These are phyloP conservation scores for Monomorium pharaonis DNA, from an alignment of 1,140 invertebrate genomes.

Conservation along the genomic window DNA sequence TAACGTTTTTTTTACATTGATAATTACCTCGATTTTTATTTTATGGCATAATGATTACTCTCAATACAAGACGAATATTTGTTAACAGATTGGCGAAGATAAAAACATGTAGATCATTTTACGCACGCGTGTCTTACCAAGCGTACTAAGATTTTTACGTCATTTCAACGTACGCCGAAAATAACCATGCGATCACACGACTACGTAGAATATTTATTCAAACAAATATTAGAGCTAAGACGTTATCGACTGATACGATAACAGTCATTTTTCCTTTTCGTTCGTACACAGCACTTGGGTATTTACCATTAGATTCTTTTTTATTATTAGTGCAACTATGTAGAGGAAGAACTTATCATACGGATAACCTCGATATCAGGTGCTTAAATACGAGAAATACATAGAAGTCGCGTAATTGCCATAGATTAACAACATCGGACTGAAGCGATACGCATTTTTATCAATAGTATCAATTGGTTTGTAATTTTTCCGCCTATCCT, in stretches of 20 bases:
- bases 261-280: slow-evolving; percentile 52
- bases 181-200: slow-evolving; percentile 66
- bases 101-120: background rate
- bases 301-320: slow-evolving; percentile 60
- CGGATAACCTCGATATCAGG: slow-evolving; percentile 22
- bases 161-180: slow-evolving; percentile 56
- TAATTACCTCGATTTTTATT: background rate
- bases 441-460: slow-evolving; percentile 48
- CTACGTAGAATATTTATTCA: slow-evolving; percentile 75
- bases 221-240: slow-evolving; percentile 64
- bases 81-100: background rate
- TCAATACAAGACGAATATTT: background rate
- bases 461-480: slow-evolving; percentile 61
- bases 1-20: background rate
- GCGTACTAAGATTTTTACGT: slow-evolving; percentile 24
- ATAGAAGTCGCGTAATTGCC: slow-evolving; percentile 54
- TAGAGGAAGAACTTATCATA: slow-evolving; percentile 32
- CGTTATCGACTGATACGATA: slow-evolving; percentile 73
- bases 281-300: slow-evolving; percentile 25
- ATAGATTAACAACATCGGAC: slow-evolving; percentile 43
- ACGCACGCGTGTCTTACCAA: background rate
- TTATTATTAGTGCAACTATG: slow-evolving; percentile 66
- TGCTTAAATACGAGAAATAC: slow-evolving; percentile 33
- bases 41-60: background rate
- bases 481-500: slow-evolving; percentile 51